These are phyloP conservation scores for Cromileptes altivelis DNA, from an alignment of 2,113 vertebrate genomes.

Conservation along the genomic window DNA sequence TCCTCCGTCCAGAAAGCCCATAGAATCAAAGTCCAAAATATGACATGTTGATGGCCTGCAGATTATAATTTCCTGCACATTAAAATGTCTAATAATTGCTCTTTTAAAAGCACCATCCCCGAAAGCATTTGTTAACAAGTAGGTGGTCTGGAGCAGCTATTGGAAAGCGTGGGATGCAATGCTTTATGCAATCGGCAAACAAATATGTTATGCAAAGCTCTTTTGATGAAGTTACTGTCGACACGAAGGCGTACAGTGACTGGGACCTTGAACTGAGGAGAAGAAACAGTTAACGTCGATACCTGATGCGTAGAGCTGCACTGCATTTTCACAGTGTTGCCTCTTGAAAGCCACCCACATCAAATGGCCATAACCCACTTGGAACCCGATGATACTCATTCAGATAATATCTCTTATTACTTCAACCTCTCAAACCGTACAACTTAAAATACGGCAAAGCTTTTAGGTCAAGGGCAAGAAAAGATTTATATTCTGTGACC, in stretches of 20 bases:
- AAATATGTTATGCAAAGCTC: slow-evolving; percentile 70
- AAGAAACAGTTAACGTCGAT: slow-evolving; percentile 42
- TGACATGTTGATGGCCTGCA: neutral
- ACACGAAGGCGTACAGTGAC: slow-evolving; percentile 47
- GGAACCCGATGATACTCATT: slow-evolving; percentile 47
- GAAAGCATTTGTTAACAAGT: slow-evolving; percentile 59
- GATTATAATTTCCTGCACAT: slow-evolving; percentile 20
- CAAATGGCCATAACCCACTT: slow-evolving; percentile 52
- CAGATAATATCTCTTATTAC: slow-evolving; percentile 52
- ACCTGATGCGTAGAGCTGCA: slow-evolving; percentile 21
- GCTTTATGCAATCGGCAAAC: slow-evolving; percentile 72
- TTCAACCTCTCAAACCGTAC: slow-evolving; percentile 38
- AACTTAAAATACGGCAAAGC: slow-evolving; percentile 30
- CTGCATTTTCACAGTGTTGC: slow-evolving; percentile 30
- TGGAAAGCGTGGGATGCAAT: slow-evolving; percentile 62
- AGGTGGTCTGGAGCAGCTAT: slow-evolving; percentile 61
- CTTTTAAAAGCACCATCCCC: slow-evolving; percentile 42
- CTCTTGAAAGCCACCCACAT: slow-evolving; percentile 65
- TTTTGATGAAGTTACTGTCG: slow-evolving; percentile 62
- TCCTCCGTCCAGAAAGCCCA: slow-evolving; percentile 14
- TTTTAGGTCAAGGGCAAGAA: slow-evolving; percentile 54
- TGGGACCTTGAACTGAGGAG: slow-evolving; percentile 48
- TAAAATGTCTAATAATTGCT: slow-evolving; percentile 42
- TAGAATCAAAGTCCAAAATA: slow-evolving; percentile 21
- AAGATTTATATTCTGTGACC: slow-evolving; percentile 45